phyloP scores from a whole-genome alignment of 1,140 invertebrate species.

The Carposina sasakii region DNA sequence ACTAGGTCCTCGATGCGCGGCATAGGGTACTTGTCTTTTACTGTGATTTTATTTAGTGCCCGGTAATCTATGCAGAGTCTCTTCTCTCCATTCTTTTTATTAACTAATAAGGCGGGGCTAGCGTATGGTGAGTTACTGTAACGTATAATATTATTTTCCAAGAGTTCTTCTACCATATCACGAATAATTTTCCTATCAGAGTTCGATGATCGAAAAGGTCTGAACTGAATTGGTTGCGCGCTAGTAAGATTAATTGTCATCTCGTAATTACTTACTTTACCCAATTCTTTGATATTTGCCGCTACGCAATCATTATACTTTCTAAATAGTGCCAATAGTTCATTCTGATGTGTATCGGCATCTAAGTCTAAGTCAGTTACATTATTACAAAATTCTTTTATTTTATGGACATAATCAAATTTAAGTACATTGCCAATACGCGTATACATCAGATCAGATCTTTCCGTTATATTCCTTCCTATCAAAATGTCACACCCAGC shows the following conservation, averaged over 20 bases:
- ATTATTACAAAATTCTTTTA: background rate
- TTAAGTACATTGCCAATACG: background rate
- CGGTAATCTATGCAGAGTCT: too few species aligned
- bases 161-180: conserved; percentile 4
- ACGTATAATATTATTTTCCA: conserved; percentile 15
- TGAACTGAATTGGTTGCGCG: conserved; percentile 1
- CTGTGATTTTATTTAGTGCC: background rate
- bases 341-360: conserved; percentile 1
- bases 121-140: conserved; percentile 10
- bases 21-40: background rate
- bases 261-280: background rate
- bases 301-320: conserved; percentile 1
- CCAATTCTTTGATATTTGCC: background rate
- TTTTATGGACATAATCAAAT: background rate
- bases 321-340: background rate
- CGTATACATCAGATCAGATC: background rate
- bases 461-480: conserved; percentile 1
- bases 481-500: background rate
- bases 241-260: conserved; percentile 3
- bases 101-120: conserved; percentile 24
- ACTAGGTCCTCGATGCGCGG: background rate
- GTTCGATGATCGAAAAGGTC: conserved; percentile 2
- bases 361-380: background rate
- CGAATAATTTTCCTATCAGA: conserved; percentile 6
- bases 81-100: conserved; percentile 15